Evolutionary conservation across 2,113 vertebrate species (phyloP).

Genomic region (Emberiza fucata): DNA sequence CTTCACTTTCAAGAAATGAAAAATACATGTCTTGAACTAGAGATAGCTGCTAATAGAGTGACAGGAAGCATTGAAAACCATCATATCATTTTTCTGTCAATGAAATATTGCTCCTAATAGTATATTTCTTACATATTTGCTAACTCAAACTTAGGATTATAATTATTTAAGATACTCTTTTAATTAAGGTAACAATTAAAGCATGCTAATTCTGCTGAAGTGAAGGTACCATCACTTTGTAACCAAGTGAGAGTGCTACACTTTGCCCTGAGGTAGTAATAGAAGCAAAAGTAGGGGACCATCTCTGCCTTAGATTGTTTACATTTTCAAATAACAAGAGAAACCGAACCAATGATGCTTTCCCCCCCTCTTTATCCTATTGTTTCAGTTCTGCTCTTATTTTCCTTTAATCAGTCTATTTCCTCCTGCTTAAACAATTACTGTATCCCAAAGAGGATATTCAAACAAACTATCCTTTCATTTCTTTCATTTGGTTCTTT

Average conservation of each 20-base stretch:
- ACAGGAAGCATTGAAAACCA: neutral
- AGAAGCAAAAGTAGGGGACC: neutral
- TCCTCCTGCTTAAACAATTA: neutral
- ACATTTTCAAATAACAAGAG: neutral
- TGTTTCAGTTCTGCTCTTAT: neutral
- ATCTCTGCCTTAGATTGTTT: neutral
- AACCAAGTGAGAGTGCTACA: neutral
- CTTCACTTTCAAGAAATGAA: neutral
- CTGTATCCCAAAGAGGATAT: neutral
- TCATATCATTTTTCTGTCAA: neutral
- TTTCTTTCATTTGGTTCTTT: neutral
- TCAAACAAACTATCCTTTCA: neutral
- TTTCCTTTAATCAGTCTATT: neutral
- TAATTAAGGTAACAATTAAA: neutral
- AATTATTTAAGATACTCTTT: neutral
- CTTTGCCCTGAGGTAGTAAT: neutral
- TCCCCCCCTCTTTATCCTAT: fast-evolving
- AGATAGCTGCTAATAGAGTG: neutral
- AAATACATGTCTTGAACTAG: neutral
- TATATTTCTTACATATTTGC: neutral
- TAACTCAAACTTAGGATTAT: neutral
- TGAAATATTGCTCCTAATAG: neutral
- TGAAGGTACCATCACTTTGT: neutral
- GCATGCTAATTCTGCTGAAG: neutral
- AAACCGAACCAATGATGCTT: neutral